Percentiles rank a stretch among this genome's conserved stretches.
phyloP scores from a whole-genome alignment of 2,113 vertebrate species.

The Psammodynastes pulverulentus region DNA sequence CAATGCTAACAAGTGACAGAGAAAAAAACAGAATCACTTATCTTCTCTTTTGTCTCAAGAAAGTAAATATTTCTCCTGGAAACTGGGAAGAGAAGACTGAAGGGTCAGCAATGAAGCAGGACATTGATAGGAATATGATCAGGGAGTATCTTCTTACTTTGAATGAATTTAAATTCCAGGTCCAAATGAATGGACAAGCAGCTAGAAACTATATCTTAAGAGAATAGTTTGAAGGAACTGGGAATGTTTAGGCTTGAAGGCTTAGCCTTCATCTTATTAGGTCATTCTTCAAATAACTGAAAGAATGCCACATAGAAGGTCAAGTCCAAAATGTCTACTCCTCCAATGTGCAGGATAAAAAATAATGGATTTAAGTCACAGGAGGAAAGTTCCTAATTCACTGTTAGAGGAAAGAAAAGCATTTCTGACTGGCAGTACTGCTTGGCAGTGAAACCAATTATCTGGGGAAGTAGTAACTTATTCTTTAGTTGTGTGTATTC shows the following conservation, averaged over 20 bases:
- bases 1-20: not conserved
- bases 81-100: not conserved
- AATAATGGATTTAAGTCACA: not conserved
- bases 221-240: too few relatives aligned
- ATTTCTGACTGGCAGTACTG: not conserved
- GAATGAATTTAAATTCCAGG: not conserved
- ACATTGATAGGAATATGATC: not conserved
- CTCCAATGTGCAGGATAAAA: not conserved
- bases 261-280: not conserved
- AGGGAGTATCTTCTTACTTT: not conserved
- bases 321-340: not conserved
- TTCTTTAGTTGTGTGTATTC: not conserved
- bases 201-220: too few relatives aligned
- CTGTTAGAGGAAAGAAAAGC: not conserved
- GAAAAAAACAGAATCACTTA: not conserved
- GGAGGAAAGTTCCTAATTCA: not conserved
- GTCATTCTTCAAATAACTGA: not conserved
- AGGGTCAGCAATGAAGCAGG: not conserved
- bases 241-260: not conserved
- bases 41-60: not conserved
- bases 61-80: not conserved
- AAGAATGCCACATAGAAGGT: not conserved
- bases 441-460: not conserved
- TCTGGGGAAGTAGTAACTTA: not conserved
- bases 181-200: not conserved